A percentile compares a stretch with the other conserved stretches of the same genome.
Evolutionary conservation across 1,140 invertebrate genomes (phyloP).

Genomic region (Micrasema minimum): DNA sequence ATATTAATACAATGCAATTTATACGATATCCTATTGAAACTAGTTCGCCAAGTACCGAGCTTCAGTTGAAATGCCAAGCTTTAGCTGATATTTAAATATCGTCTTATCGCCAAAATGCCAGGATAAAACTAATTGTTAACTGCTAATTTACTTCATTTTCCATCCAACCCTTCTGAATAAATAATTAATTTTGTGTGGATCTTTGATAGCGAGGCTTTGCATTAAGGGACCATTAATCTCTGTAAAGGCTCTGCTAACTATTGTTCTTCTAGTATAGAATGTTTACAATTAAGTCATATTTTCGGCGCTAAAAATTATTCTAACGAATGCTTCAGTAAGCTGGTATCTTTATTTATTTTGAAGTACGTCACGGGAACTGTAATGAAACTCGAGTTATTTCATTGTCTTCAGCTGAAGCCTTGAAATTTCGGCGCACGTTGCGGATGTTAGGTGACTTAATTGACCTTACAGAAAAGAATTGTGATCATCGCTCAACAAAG

Average conservation of each 20-base stretch:
- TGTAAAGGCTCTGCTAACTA: too few relatives aligned
- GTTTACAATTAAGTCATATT: too few relatives aligned
- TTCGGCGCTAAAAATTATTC: too few relatives aligned
- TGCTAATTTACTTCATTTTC: conserved; percentile 3
- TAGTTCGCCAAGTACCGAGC: conserved; percentile 6
- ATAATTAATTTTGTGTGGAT: neutral
- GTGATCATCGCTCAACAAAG: neutral
- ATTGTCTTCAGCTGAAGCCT: neutral
- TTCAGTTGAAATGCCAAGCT: conserved; percentile 25
- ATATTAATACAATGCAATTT: conserved; percentile 8
- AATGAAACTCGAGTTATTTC: too few relatives aligned
- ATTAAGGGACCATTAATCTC: too few relatives aligned
- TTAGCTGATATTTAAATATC: conserved; percentile 37
- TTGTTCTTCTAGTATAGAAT: too few relatives aligned
- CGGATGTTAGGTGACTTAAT: conserved; percentile 14
- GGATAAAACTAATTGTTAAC: neutral
- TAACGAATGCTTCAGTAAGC: too few relatives aligned
- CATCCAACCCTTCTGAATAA: neutral
- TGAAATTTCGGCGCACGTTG: conserved; percentile 5
- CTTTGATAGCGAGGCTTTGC: neutral
- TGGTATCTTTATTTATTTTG: too few relatives aligned
- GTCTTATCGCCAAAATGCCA: conserved; percentile 23
- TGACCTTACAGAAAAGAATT: conserved; percentile 5
- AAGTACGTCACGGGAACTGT: too few relatives aligned
- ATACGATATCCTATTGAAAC: conserved; percentile 9